Base-by-base conservation (phyloP, 2,888 invertebrate species). In the Mimumesa dahlbomi region DNA sequence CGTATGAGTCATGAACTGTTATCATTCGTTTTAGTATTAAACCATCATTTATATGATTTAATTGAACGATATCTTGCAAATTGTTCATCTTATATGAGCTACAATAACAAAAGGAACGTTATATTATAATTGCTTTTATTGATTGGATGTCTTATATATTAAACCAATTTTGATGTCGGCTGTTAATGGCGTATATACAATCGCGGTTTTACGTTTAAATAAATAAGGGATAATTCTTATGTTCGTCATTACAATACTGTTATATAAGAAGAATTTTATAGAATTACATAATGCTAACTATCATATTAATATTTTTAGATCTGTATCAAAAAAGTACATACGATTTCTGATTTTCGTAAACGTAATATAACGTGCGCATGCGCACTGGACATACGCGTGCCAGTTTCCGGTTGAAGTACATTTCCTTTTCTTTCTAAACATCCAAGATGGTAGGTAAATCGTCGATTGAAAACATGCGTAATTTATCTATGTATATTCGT, bases 371-470 rank as follows among this genome's bases (percentile, higher is more conserved):
- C 5, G 4, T 9, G 72, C 78, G 77, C 82, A 81, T 49, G 75
- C 73, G 75, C 62, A 16, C 1, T 11, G 1, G 2, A 3, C 9
- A 19, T 42, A 5, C 18, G 7, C 49, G 38, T 34, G 13, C 42
- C 68, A 22, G 75, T 59, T 83, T 87, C 87, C 85, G 80, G 77
- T 48, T 46, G 31, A 43, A 11, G 25, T 69, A 62, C 71, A 31
- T 69, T 71, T 83, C 80, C 81, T 80, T 82, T 85, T 82, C 83
- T 73, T 79, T 79, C 80, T 64, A 83, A 79, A 80, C 80, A 75
- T 79, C 71, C 83, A 88, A 85, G 79, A 88, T 88, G 88, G 88
- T 88, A 84, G 82, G 88, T 85, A 43, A 66, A 65, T 25, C 36
- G 16, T 18, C 0, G 11, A 9, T 42, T 34, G 6, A 16, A n/a